Base-by-base conservation (phyloP, 2,797 vertebrate genomes). In the Lagocephalus sceleratus region DNA sequence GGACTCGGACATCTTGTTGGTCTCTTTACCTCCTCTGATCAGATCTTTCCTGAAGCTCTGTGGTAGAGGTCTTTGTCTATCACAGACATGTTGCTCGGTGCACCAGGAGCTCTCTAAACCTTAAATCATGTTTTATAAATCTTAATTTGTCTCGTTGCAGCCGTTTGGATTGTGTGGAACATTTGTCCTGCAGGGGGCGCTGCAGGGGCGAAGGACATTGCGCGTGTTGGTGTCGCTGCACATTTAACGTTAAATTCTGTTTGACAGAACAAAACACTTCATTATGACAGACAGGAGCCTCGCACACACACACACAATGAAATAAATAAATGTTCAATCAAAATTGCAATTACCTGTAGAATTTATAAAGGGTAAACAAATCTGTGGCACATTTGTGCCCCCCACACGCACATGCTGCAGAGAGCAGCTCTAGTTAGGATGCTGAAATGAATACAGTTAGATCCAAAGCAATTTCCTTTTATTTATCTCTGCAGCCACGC, bases 391-490 rank as follows among this genome's bases (percentile, higher is more conserved):
- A 35, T 35, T 44, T 62, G 55, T 62, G 63, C 54, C 50, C 51
- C 61, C 41, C 47, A 55, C 60, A 38, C 54, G 46, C 38, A 32
- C 54, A 19, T 44, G 5, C 40, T 12, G 17, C 46, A 6, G 50
- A 32, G 11, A 35, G 32, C 11, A 4, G 54, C 66, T 63, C 78
- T 98, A 93, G 93, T 98, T 98, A 96, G 95, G 94, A 98, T 98
- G 96, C 95, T 93, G 94, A 95, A 95, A 95, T 94, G 93, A 95
- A 96, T 94, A 95, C 94, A 94, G 94, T 96, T 94, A 93, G 95
- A 97, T 94, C 93, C 94, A 97, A 97, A 96, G 95, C 95, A 98
- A 98, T 98, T 98, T 98, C 92, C 94, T 95, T 94, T 97, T 98
- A 97, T 98, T 98, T 97, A 96, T 97, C 94, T 96, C 95, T 94